phyloP scores from a whole-genome alignment of 2,113 vertebrate genomes.

The Narcine bancroftii region DNA sequence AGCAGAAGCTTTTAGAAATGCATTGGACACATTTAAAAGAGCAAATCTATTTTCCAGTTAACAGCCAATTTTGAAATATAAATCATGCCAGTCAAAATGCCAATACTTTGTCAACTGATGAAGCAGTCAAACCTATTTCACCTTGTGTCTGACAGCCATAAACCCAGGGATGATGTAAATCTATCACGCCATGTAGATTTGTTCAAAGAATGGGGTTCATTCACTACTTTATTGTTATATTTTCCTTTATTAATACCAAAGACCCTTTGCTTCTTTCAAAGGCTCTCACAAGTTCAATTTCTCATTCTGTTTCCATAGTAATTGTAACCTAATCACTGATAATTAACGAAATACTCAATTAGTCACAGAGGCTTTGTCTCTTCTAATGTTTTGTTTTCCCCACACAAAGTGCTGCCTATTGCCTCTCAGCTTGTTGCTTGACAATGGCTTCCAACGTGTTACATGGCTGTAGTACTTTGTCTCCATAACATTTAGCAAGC shows the following conservation, averaged over 20 bases:
- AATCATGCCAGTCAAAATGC: not conserved
- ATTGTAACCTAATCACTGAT: conserved; percentile 28
- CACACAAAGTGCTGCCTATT: conserved; percentile 6
- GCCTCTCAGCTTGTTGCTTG: not conserved
- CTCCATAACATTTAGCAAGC: not conserved
- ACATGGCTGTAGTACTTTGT: not conserved
- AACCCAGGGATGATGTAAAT: not conserved
- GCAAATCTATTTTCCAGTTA: not conserved
- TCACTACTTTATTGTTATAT: not conserved
- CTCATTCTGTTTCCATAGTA: conserved; percentile 30
- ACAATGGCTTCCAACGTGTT: not conserved
- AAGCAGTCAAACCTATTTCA: not conserved
- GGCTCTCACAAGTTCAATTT: conserved; percentile 21
- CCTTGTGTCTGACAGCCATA: not conserved
- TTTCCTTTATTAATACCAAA: not conserved
- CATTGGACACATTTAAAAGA: not conserved
- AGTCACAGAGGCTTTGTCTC: not conserved
- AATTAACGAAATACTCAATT: conserved; percentile 34
- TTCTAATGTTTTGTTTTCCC: not conserved
- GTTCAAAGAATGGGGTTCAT: not conserved
- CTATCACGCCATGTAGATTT: not conserved
- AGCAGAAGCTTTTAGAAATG: not conserved
- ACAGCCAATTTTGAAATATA: not conserved
- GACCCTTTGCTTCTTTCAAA: not conserved
- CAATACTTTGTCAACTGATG: not conserved